Evolutionary conservation across 1,140 invertebrate species (phyloP), one percentile per base, ranked within the genome.

Genomic region (Leptinotarsa defecta): DNA sequence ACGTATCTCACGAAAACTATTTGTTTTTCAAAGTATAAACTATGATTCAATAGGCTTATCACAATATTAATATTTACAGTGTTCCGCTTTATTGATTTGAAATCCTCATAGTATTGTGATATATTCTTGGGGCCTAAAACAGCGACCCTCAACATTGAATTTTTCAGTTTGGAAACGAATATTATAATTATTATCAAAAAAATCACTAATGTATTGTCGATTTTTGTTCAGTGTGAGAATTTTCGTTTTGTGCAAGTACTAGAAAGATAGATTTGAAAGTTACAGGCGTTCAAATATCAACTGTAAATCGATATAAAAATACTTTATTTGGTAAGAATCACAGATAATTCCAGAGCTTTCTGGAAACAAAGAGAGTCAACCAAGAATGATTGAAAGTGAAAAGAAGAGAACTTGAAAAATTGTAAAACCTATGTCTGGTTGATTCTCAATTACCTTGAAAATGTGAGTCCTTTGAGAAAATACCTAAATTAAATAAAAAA

Each of bases 1-100:
- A 79, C 75, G 71, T 71, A 71, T 76, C 76, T 73, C 74, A 68
- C 43, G 74, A 79, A 43, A 77, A 76, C 43, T 73, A 64, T 71
- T 74, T 76, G 57, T 57, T 74, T 48, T 65, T 76, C 73, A 74
- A 75, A 79, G 75, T 79, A 79, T 74, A 79, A 79, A 79, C 78
- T 76, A 34, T 77, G 75, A 75, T 79, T 76, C 75, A 71, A 78
- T 77, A 79, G 72, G 69, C 77, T 75, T 78, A 80, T 80, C 79
- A 80, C 79, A 80, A 76, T 80, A 78, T 74, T 75, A 74, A 76
- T 76, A 80, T 78, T 78, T 77, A 80, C 79, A 78, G 62, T 68
- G 74, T 24, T 22, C 57, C 61, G 27, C 5, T 22, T 69, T 27
- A 68, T 17, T 15, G 65, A 68, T 43, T 43, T 43, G 19, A 68